phyloP scores from a whole-genome alignment of 2,113 vertebrate species.

The Lucifuga dentata region DNA sequence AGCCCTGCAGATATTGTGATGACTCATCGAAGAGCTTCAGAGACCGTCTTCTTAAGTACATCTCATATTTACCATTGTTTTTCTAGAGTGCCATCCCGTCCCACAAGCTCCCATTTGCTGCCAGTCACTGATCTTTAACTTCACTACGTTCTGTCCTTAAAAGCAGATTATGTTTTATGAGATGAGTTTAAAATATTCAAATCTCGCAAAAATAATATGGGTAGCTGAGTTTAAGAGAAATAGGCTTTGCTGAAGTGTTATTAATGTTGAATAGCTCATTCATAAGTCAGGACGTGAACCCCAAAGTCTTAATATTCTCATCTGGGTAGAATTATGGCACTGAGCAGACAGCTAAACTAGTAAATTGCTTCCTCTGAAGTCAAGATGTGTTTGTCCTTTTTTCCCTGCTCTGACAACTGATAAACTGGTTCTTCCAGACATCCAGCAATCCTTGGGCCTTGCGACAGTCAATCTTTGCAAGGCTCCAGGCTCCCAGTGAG shows the following conservation, averaged over 20 bases:
- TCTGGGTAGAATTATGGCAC: conserved; percentile 46
- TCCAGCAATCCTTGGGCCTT: conserved; percentile 64
- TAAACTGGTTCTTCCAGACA: conserved; percentile 57
- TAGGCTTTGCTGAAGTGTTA: conserved; percentile 36
- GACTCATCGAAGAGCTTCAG: conserved; percentile 59
- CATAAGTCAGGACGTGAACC: conserved; percentile 43
- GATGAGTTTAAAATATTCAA: conserved; percentile 31
- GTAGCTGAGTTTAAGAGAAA: conserved; percentile 39
- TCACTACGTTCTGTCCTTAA: conserved; percentile 16
- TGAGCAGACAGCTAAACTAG: conserved; percentile 39
- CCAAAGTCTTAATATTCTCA: conserved; percentile 39
- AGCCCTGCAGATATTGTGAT: conserved; percentile 57
- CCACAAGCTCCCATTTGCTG: not conserved
- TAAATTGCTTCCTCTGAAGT: conserved; percentile 47
- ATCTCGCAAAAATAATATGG: conserved; percentile 32
- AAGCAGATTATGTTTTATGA: conserved; percentile 21
- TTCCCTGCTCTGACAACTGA: conserved; percentile 52
- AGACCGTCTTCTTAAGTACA: conserved; percentile 38
- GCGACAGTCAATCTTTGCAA: conserved; percentile 64
- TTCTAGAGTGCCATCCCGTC: not conserved
- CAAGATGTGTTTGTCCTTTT: conserved; percentile 25
- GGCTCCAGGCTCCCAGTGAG: conserved; percentile 55
- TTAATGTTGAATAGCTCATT: conserved; percentile 59
- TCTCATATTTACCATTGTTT: conserved; percentile 25
- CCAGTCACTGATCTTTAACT: not conserved